These are phyloP conservation scores for Emydocephalus ijimae DNA, from an alignment of 2,113 vertebrate genomes.

Conservation along the genomic window DNA sequence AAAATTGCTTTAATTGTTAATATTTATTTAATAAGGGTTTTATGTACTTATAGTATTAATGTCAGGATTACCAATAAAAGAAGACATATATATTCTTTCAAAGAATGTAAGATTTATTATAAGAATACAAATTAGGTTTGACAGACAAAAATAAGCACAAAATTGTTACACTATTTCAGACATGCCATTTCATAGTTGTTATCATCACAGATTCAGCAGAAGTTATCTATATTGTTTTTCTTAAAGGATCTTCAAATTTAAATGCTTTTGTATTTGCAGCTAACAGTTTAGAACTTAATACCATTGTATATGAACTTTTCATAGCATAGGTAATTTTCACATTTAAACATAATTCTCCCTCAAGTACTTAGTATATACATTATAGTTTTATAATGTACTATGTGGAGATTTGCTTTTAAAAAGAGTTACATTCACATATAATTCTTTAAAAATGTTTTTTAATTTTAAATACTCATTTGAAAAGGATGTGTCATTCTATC, in stretches of 20 bases:
- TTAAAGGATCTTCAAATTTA: constrained; percentile 19
- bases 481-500: neutral
- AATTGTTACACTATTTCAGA: neutral
- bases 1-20: neutral
- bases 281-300: constrained; percentile 8
- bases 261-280: constrained; percentile 21
- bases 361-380: neutral
- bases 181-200: neutral
- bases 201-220: rapidly evolving
- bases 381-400: neutral
- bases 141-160: constrained; percentile 7
- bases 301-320: constrained; percentile 2
- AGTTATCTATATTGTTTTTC: constrained; percentile 12
- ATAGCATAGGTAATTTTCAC: neutral
- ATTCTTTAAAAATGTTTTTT: neutral
- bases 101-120: neutral
- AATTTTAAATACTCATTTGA: neutral
- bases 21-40: neutral
- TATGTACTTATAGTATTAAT: neutral
- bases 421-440: neutral
- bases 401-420: neutral
- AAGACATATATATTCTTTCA: neutral
- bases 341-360: neutral
- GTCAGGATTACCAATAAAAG: neutral
- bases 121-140: neutral